Evolutionary conservation across 2,113 vertebrate genomes (phyloP).

Genomic region (Tamias sibiricus): DNA sequence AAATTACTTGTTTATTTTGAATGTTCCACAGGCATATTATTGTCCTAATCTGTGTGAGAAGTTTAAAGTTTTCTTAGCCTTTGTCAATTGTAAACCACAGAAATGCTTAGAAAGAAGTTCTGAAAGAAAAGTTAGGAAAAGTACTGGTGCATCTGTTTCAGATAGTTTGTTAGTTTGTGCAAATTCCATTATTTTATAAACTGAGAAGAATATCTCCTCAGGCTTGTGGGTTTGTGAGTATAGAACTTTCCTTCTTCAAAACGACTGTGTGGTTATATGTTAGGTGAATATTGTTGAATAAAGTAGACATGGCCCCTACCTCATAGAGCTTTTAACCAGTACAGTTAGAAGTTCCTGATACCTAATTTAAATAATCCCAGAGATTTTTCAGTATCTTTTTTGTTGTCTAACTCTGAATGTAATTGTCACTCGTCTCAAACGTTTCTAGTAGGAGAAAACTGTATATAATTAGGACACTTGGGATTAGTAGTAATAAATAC

Average conservation of each 20-base stretch:
- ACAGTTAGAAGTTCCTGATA: not conserved
- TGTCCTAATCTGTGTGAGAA: not conserved
- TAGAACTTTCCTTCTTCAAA: not conserved
- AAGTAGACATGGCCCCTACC: not conserved
- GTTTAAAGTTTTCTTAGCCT: not conserved
- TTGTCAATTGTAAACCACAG: not conserved
- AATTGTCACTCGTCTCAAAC: not conserved
- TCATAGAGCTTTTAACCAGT: not conserved
- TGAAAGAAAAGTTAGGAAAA: not conserved
- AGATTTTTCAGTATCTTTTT: not conserved
- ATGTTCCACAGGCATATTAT: not conserved
- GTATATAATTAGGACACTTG: not conserved
- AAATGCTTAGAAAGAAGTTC: conserved; percentile 1
- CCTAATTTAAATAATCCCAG: not conserved
- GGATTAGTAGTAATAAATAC: not conserved
- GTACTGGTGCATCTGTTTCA: not conserved
- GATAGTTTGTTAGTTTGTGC: not conserved
- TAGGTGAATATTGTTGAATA: not conserved
- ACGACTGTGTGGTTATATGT: not conserved
- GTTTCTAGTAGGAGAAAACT: not conserved
- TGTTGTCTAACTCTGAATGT: not conserved
- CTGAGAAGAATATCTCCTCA: not conserved
- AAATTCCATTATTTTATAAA: not conserved
- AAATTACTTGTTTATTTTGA: not conserved
- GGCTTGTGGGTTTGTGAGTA: not conserved